phyloP scores from a whole-genome alignment of 2,797 vertebrate genomes.

The Scleropages formosus region DNA sequence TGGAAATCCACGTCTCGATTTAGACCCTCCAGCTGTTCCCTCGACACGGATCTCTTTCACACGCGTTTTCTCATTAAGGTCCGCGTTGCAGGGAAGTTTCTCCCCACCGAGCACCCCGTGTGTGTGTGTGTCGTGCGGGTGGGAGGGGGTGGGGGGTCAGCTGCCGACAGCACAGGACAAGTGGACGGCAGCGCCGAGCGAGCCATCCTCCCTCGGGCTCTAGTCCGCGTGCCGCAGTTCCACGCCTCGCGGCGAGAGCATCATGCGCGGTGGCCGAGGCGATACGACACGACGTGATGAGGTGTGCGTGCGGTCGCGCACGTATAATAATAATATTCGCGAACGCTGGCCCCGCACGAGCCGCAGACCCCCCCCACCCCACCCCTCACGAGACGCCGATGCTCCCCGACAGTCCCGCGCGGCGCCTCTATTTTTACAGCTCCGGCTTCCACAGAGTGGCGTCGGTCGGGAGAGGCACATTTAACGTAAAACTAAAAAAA shows the following conservation, averaged over 20 bases:
- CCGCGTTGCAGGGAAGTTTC: slow-evolving; percentile 76
- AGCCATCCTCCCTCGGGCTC: not conserved
- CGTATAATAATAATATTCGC: not conserved
- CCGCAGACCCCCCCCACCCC: too few relatives aligned
- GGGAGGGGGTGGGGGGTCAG: slow-evolving; percentile 66
- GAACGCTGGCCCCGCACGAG: not conserved
- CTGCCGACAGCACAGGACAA: slow-evolving; percentile 46
- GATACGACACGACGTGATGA: slow-evolving; percentile 24
- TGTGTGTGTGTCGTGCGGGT: slow-evolving; percentile 65
- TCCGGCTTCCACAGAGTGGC: not conserved
- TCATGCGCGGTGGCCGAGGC: slow-evolving; percentile 40
- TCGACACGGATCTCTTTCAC: slow-evolving; percentile 66
- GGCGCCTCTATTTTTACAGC: slow-evolving; percentile 16
- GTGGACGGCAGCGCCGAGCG: not conserved
- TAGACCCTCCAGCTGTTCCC: slow-evolving; percentile 81
- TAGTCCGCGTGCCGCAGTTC: slow-evolving; percentile 1
- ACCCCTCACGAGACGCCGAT: slow-evolving; percentile 1
- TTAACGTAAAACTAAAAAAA: not conserved
- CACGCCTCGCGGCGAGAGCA: slow-evolving; percentile 17
- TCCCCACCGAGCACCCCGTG: slow-evolving; percentile 62
- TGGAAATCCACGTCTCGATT: slow-evolving; percentile 72
- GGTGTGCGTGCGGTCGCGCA: not conserved
- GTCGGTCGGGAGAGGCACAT: not conserved
- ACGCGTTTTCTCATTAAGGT: slow-evolving; percentile 63
- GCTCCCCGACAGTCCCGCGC: slow-evolving; percentile 6